Evolutionary conservation across 2,797 vertebrate species (phyloP).

Genomic region (Ctenopoma multispine): DNA sequence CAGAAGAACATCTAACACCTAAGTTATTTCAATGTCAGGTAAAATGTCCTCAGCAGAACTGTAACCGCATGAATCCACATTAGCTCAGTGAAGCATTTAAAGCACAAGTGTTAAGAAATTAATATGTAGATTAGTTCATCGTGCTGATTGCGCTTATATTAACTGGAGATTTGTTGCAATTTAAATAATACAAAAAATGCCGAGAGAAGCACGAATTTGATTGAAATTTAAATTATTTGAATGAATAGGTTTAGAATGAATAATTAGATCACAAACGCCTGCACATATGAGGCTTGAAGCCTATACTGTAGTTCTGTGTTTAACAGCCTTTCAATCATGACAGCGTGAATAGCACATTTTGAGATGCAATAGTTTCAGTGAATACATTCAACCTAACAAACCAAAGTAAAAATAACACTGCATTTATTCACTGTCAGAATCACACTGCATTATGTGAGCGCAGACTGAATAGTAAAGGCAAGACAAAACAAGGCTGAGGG

Average conservation of each 20-base stretch:
- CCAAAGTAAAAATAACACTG: conserved; percentile 46
- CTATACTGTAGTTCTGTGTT: background rate
- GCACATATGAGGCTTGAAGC: background rate
- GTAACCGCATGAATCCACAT: conserved; percentile 52
- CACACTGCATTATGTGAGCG: conserved; percentile 40
- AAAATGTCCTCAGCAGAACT: conserved; percentile 33
- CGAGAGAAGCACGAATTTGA: conserved; percentile 8
- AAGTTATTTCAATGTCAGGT: conserved; percentile 37
- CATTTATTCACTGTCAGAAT: conserved; percentile 51
- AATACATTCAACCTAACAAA: conserved; percentile 28
- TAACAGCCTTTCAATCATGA: conserved; percentile 22
- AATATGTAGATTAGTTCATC: conserved; percentile 52
- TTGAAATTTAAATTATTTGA: conserved; percentile 33
- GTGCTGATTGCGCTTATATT: conserved; percentile 41
- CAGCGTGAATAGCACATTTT: conserved; percentile 38
- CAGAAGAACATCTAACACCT: conserved; percentile 4
- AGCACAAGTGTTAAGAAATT: conserved; percentile 43
- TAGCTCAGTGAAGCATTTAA: conserved; percentile 40
- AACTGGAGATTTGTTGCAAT: conserved; percentile 14
- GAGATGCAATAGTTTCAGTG: conserved; percentile 20
- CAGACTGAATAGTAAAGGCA: conserved; percentile 29
- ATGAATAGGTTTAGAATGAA: conserved; percentile 11
- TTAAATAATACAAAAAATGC: conserved; percentile 20
- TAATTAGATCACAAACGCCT: conserved; percentile 6
- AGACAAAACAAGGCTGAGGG: conserved; percentile 32